Base-by-base conservation (phyloP, 2,888 invertebrate genomes). In the Dolichomitus sp. region DNA sequence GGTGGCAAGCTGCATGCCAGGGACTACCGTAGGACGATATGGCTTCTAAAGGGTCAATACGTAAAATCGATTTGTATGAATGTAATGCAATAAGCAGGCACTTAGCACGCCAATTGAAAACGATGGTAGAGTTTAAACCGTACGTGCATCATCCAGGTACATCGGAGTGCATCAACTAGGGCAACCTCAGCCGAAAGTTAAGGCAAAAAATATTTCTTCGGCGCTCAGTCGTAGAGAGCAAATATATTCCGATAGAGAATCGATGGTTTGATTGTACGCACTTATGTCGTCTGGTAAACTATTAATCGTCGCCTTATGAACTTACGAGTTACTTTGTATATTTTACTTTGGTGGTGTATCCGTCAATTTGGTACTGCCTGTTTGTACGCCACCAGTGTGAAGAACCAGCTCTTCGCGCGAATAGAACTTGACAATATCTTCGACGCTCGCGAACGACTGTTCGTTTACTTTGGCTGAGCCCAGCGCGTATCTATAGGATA, bases 381-480 rank as follows among this genome's bases (percentile, higher is more conserved):
- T 89, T 85, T 88, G 87, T 59, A 89, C 84, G 23, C 92, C 93
- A n/a, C 88, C 88, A 37, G 92, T 91, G 63, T 92, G 88, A 2
- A 94, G 88, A 27, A 92, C 83, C 37, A 94, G 80, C 61, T 92
- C 91, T 72, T 94, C 92, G 19, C 84, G 88, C 59, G 88, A 90
- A 69, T 94, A 91, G 86, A 90, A 92, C 37, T 81, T 81, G 7
- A 94, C 90, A 12, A 94, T 91, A 45, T 94, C 94, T 54, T 94
- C 94, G 17, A 94, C 87, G 6, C 84, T 90, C 0, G 84, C 78
- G 75, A 94, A 94, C 14, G 93, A 91, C 81, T 89, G 88, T 76
- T 94, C 94, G n/a, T 93, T 92, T 12, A 86, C 75, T 82, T 94
- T 94, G 3, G 90, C 88, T 2, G 91, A 90, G 50, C 94, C 94